Evolutionary conservation across 2,888 invertebrate species (phyloP).

Genomic region (Melanophora roralis): DNA sequence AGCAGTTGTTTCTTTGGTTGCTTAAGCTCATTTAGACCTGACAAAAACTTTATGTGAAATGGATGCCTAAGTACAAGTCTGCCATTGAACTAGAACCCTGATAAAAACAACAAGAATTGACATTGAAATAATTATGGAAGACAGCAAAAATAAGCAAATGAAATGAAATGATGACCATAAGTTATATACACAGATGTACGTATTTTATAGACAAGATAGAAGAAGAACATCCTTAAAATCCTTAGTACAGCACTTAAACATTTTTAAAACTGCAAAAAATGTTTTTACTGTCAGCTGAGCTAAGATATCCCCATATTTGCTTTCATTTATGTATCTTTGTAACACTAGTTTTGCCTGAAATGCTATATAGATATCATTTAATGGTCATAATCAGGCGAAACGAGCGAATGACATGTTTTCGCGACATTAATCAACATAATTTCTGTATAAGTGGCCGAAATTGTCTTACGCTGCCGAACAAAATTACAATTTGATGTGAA

Average conservation of each 20-base stretch:
- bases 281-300: background rate
- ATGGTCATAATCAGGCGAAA: conserved; percentile 70
- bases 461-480: conserved; percentile 67
- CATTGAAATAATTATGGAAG: conserved; percentile 33
- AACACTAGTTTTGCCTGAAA: background rate
- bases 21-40: conserved; percentile 27
- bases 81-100: conserved; percentile 33
- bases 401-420: conserved; percentile 76
- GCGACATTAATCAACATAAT: conserved; percentile 76
- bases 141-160: background rate
- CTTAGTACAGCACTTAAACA: background rate
- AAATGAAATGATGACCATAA: conserved; percentile 35
- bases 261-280: background rate
- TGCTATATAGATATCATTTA: conserved; percentile 42
- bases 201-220: no score
- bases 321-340: no score
- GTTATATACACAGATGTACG: no score
- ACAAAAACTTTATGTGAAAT: conserved; percentile 29
- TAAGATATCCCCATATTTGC: background rate
- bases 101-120: conserved; percentile 48
- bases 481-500: conserved; percentile 77
- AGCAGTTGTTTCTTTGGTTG: background rate
- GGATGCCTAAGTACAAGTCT: conserved; percentile 26
- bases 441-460: conserved; percentile 75
- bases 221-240: no score